Evolutionary conservation across 2,113 vertebrate species (phyloP), one percentile per base, ranked within the genome.

Genomic region (Anser cygnoides): DNA sequence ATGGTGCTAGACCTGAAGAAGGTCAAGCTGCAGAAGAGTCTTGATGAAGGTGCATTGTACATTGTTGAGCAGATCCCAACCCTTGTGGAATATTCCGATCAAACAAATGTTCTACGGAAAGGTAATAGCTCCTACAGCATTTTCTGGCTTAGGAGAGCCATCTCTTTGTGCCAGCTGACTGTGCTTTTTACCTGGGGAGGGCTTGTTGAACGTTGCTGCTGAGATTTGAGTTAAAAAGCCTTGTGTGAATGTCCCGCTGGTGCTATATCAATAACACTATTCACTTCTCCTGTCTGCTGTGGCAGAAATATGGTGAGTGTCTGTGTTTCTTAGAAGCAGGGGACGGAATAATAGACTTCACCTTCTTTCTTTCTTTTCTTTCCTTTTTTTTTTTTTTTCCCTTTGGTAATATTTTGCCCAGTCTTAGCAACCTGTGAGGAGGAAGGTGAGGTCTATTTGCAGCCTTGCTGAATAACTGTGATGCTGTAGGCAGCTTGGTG

Each of bases 1-100:
- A 99, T 99, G 99, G 96, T 99, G 62, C 62, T 99, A 97, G 99
- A 99, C 96, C 92, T 98, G 92, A 99, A 98, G 96, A 99, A 98
- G 86, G 98, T 99, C 20, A 97, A 96, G 73, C 97, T 98, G 86
- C 98, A 97, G 22, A 76, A 70, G 46, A 97, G 98, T 62, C 90
- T 99, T 10, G 98, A 97, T 9, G 97, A 98, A 0, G 99, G 98
- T 11, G 98, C 99, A 10, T 75, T 99, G 95, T 99, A 98, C 9
- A 90, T 99, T 57, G 97, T 99, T 96, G 99, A 99, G 95, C 99
- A 99, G 97, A 99, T 99, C 90, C 99, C 99, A 7, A 98, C 98
- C 1, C 97, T 98, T 37, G 98, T 99, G 92, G 98, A 99, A 88
- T 98, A 98, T 92, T 99, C 99, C 2, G 99, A 99, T 93, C 99